Evolutionary conservation across 2,113 vertebrate genomes (phyloP).

Genomic region (Leptobrachium ailaonicum): DNA sequence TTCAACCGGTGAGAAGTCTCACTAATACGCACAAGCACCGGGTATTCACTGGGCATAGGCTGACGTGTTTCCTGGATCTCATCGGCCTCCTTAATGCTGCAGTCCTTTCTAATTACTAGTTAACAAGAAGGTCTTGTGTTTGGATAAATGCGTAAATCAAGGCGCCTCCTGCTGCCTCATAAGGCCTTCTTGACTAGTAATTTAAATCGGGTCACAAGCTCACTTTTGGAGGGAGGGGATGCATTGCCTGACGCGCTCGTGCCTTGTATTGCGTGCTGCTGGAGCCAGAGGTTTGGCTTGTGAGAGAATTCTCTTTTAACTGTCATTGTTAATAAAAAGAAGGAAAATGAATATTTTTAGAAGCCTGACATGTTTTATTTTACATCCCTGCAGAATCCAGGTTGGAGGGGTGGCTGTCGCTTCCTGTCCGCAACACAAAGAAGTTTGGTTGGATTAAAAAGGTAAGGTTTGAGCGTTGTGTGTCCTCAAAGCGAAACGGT

Average conservation of each 20-base stretch:
- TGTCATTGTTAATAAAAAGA: background rate
- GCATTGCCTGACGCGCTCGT: slow-evolving; percentile 48
- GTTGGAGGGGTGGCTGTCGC: slow-evolving; percentile 94
- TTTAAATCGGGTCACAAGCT: background rate
- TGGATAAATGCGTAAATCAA: background rate
- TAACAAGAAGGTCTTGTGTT: background rate
- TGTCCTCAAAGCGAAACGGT: too few species aligned
- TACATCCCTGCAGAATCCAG: slow-evolving; percentile 76
- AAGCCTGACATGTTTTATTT: slow-evolving; percentile 23
- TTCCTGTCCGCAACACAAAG: slow-evolving; percentile 95
- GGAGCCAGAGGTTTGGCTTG: slow-evolving; percentile 21
- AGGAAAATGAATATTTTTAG: too few species aligned
- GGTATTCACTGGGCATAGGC: background rate
- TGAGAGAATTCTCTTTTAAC: background rate
- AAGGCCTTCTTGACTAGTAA: background rate
- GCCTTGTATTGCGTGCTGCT: slow-evolving; percentile 30
- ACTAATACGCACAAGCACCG: slow-evolving; percentile 1
- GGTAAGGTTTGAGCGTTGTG: slow-evolving; percentile 63
- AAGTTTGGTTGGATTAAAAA: slow-evolving; percentile 96
- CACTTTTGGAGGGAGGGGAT: slow-evolving; percentile 7
- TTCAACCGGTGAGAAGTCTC: background rate
- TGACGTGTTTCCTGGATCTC: background rate
- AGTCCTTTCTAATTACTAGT: slow-evolving; percentile 1
- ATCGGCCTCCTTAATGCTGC: background rate
- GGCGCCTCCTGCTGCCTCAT: background rate